Evolutionary conservation across 2,797 vertebrate genomes (phyloP), one percentile per base, ranked within the genome.

Genomic region (Neosilurus mollespiculum): DNA sequence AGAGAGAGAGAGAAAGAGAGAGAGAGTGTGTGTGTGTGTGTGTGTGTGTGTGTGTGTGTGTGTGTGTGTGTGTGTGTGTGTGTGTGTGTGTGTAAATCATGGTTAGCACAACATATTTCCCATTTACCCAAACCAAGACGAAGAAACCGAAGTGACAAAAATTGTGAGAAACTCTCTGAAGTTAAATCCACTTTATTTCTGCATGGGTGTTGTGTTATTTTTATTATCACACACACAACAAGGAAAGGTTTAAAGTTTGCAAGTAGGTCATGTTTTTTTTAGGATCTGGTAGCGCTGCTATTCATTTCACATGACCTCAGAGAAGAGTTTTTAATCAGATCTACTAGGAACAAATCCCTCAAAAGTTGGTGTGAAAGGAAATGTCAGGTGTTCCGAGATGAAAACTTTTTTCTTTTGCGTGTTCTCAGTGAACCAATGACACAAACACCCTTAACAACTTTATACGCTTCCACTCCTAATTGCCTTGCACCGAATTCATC

Each of bases 391-490:
- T 69, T 20, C 16, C 49, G 26, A 84, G 78, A 87, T 73, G 66
- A 85, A 85, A 83, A 59, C 58, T 64, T 84, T 80, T 88, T 59
- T 59, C 58, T 59, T 65, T 26, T 65, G 20, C 20, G 84, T 83
- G 88, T 92, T 93, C 90, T 85, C 88, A 88, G 87, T 89, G 89
- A 93, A 89, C 89, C 85, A 81, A 87, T 86, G 85, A 90, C 89
- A 75, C 78, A 90, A 90, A 89, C 90, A 90, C 83, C 59, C 67
- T 86, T 83, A 86, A 84, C 89, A 89, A 90, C 87, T 89, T 90
- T 91, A 90, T 92, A 85, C 91, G 88, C 86, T 90, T 92, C 86
- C 90, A 89, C 89, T 90, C 86, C 90, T 94, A 94, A 94, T 93
- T 94, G 91, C 90, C 85, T 86, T 90, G 87, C 80, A 78, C 83